Conservation (phyloP, 2,888 invertebrate species). For the Rapana venosa region DNA sequence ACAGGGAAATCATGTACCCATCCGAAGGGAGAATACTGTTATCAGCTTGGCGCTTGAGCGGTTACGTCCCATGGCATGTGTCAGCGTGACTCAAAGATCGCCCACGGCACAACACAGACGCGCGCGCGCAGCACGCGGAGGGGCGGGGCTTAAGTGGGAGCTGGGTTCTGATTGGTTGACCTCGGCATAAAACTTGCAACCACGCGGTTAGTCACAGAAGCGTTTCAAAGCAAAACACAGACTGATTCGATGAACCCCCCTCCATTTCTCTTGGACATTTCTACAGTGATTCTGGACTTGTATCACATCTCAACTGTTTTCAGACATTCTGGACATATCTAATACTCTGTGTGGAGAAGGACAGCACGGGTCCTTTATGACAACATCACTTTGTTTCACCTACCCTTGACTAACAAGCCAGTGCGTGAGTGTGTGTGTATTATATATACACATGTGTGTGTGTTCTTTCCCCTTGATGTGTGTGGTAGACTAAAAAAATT, state of each 20-base stretch:
- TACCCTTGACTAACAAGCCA: background rate
- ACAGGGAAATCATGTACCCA: background rate
- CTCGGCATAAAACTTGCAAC: background rate
- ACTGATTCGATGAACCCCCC: background rate
- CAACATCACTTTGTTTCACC: background rate
- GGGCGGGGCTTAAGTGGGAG: background rate
- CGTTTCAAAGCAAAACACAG: background rate
- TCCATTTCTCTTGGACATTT: background rate
- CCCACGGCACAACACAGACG: background rate
- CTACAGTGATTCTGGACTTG: background rate
- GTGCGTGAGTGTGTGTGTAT: background rate
- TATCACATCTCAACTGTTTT: background rate
- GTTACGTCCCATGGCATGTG: background rate
- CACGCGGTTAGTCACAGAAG: background rate
- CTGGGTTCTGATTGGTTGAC: background rate
- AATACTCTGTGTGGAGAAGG: too few species aligned
- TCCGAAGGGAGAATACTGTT: background rate
- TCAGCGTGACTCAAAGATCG: background rate
- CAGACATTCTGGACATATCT: too few species aligned
- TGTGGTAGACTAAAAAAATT: background rate
- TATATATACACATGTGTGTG: background rate
- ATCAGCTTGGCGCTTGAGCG: background rate
- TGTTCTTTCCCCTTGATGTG: background rate
- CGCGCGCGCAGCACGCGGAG: background rate
- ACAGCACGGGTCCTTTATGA: too few species aligned